These are phyloP conservation scores for Amphiprion percula DNA, from an alignment of 2,113 vertebrate species.

Conservation along the genomic window DNA sequence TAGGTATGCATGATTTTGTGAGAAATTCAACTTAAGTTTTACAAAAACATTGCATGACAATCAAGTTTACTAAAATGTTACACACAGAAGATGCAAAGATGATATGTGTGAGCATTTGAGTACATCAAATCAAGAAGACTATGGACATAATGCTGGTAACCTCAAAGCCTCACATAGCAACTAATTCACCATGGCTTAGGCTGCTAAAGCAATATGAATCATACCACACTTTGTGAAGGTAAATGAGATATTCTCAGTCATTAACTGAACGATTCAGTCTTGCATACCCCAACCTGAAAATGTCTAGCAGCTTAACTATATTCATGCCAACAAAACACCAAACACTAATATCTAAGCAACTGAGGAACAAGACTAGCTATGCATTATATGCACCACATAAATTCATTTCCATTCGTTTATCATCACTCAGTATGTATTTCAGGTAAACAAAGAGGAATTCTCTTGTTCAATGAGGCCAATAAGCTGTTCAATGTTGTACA, in stretches of 20 bases:
- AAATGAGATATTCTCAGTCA: conserved; percentile 17
- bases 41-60: no score
- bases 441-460: neutral
- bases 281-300: neutral
- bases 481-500: neutral
- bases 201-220: conserved; percentile 40
- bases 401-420: neutral
- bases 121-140: neutral
- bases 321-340: neutral
- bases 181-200: neutral
- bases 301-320: neutral
- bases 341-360: neutral
- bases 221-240: neutral
- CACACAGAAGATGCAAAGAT: neutral
- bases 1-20: neutral
- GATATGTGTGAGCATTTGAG: neutral
- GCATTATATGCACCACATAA: neutral
- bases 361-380: neutral
- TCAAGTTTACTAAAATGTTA: neutral
- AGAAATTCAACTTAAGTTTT: no score
- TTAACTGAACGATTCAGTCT: neutral
- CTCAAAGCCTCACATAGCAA: neutral
- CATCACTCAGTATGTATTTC: neutral
- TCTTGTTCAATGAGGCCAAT: neutral
- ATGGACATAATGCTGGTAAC: neutral